phyloP scores from a whole-genome alignment of 2,113 vertebrate species.

The Cranoglanis bouderius region DNA sequence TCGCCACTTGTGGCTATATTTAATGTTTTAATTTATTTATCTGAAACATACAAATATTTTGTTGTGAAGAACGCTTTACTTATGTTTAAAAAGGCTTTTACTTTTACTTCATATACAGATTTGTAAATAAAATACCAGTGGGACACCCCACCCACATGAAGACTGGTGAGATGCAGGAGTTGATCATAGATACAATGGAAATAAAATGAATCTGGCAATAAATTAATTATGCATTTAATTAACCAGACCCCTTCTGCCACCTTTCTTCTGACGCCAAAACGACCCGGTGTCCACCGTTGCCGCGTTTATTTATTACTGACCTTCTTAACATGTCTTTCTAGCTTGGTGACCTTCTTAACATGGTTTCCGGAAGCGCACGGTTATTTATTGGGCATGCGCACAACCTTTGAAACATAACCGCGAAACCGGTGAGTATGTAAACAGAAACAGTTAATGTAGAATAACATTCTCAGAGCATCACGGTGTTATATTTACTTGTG shows the following conservation, averaged over 20 bases:
- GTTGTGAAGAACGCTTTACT: too few relatives aligned
- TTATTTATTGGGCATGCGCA: constrained; percentile 43
- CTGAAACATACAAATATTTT: too few relatives aligned
- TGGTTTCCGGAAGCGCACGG: neutral
- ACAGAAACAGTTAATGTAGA: neutral
- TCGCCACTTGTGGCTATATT: neutral
- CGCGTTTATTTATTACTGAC: neutral
- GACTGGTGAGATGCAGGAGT: neutral
- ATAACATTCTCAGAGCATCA: neutral
- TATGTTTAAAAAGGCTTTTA: neutral
- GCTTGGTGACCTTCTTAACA: constrained; percentile 9
- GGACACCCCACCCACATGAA: neutral
- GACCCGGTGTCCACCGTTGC: neutral
- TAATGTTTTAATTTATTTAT: too few relatives aligned
- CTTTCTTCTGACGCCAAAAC: neutral
- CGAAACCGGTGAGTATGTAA: constrained; percentile 23
- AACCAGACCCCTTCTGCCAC: neutral
- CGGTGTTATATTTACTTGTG: neutral
- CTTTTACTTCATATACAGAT: neutral
- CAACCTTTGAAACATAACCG: constrained; percentile 23
- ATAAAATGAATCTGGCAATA: too few relatives aligned
- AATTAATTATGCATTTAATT: neutral
- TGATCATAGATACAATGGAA: neutral
- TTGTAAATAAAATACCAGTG: neutral
- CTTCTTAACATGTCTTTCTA: neutral